These are phyloP conservation scores for Gibbula magus DNA, from an alignment of 2,888 invertebrate species.

Conservation along the genomic window DNA sequence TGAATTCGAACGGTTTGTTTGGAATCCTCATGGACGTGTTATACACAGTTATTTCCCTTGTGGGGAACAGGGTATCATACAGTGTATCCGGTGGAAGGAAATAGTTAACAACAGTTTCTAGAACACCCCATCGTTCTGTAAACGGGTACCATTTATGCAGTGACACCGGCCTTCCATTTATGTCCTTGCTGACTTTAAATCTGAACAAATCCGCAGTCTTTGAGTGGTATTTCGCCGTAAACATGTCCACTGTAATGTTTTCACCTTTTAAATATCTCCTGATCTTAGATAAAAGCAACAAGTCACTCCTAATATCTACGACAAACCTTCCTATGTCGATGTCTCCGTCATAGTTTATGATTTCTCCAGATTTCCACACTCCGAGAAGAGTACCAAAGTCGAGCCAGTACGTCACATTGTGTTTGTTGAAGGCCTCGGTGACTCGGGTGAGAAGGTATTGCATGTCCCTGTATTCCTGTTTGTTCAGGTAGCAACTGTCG, in stretches of 20 bases:
- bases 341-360: constrained; percentile 27
- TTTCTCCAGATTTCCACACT: constrained; percentile 20
- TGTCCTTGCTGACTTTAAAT: neutral
- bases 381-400: constrained; percentile 31
- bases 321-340: constrained; percentile 23
- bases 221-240: constrained; percentile 6
- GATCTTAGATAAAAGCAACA: neutral
- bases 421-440: constrained; percentile 10
- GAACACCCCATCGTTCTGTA: neutral
- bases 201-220: constrained; percentile 24
- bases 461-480: constrained; percentile 10
- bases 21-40: constrained; percentile 19
- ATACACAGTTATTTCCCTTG: neutral
- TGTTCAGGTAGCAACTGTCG: constrained; percentile 1
- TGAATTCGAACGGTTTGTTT: neutral
- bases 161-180: neutral
- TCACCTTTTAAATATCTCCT: neutral
- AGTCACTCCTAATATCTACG: neutral
- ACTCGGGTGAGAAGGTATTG: constrained; percentile 14
- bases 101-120: constrained; percentile 13
- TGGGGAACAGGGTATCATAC: constrained; percentile 9
- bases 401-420: constrained; percentile 32
- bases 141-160: constrained; percentile 29
- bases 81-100: neutral
- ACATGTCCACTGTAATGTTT: neutral